These are phyloP conservation scores for Anolis carolinensis DNA, from an alignment of 2,113 vertebrate species.

Conservation along the genomic window DNA sequence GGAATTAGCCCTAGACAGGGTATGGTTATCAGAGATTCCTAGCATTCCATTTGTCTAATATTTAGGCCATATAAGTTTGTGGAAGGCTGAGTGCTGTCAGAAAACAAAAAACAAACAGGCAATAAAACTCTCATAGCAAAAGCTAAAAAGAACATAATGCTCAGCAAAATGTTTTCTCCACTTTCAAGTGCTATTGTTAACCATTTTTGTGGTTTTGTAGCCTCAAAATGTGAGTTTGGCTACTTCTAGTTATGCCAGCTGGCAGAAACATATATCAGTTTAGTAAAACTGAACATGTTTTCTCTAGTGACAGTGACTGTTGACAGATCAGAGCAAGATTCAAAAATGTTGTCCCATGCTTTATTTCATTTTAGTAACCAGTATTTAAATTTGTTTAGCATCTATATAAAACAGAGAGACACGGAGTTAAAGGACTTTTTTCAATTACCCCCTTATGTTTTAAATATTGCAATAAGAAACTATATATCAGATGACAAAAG, in stretches of 20 bases:
- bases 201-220: constrained; percentile 6
- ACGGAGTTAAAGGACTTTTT: constrained; percentile 17
- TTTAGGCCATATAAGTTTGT: constrained; percentile 61
- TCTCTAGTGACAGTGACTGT: constrained; percentile 24
- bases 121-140: constrained; percentile 41
- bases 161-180: constrained; percentile 43
- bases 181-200: constrained; percentile 29
- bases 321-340: constrained; percentile 32
- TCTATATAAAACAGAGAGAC: constrained; percentile 36
- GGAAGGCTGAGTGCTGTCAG: constrained; percentile 55
- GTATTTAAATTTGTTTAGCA: constrained; percentile 48
- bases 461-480: neutral
- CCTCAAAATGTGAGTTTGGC: neutral
- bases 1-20: constrained; percentile 69
- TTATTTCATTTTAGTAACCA: constrained; percentile 28
- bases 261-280: constrained; percentile 14
- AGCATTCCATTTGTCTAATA: constrained; percentile 81
- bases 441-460: neutral
- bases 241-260: neutral
- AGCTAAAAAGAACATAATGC: neutral
- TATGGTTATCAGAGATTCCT: constrained; percentile 80
- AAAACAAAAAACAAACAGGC: constrained; percentile 33
- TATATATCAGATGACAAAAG: neutral
- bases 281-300: constrained; percentile 33
- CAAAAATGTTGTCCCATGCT: neutral